These are phyloP conservation scores for Coremacera marginata DNA, from an alignment of 2,888 invertebrate genomes.

Conservation along the genomic window DNA sequence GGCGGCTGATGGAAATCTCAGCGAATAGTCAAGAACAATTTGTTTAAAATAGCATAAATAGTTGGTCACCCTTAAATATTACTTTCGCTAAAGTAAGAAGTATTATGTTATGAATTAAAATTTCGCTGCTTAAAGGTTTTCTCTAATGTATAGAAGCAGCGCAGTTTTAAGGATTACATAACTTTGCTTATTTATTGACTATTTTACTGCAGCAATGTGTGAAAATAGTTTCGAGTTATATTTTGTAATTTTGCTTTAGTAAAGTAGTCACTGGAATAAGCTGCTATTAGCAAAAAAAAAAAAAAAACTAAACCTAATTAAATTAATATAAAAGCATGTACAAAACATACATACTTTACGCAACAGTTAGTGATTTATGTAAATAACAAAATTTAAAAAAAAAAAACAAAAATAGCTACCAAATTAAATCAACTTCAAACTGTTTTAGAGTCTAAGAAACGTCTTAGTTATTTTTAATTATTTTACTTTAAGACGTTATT, in stretches of 20 bases:
- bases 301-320: background rate
- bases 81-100: background rate
- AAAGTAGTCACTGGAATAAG: constrained; percentile 7
- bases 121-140: constrained; percentile 9
- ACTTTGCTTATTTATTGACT: background rate
- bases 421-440: background rate
- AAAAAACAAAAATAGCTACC: background rate
- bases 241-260: background rate
- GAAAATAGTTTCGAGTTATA: background rate
- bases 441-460: constrained; percentile 21
- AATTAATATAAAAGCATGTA: constrained; percentile 15
- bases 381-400: constrained; percentile 24
- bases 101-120: constrained; percentile 6
- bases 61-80: background rate
- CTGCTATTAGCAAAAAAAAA: background rate
- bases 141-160: constrained; percentile 6
- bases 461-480: constrained; percentile 13
- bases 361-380: constrained; percentile 28
- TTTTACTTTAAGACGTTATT: constrained; percentile 8
- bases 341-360: constrained; percentile 6
- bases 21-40: constrained; percentile 89
- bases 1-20: constrained; percentile 93
- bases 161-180: constrained; percentile 12
- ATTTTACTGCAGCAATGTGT: background rate
- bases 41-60: constrained; percentile 71